Percentiles rank a stretch among this genome's conserved stretches.
These are phyloP conservation scores for Burhinus bistriatus DNA, from an alignment of 2,113 vertebrate genomes.

Conservation along the genomic window DNA sequence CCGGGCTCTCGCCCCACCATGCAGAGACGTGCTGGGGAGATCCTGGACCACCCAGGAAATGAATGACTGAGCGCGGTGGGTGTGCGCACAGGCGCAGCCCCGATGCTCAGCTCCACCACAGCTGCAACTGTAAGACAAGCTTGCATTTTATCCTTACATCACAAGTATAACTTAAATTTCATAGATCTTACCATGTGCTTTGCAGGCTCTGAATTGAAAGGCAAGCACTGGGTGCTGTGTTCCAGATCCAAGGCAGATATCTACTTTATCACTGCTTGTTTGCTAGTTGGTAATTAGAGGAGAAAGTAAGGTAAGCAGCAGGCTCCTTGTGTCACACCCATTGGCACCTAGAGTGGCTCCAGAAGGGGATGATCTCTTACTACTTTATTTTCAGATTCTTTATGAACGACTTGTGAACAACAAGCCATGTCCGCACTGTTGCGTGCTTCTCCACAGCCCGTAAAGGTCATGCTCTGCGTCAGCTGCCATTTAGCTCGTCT, in stretches of 20 bases:
- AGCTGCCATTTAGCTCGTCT: background rate
- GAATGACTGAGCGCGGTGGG: rapidly evolving
- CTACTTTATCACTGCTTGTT: background rate
- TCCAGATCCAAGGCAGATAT: background rate
- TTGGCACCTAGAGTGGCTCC: background rate
- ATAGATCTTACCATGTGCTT: background rate
- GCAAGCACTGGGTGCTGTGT: background rate
- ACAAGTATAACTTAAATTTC: background rate
- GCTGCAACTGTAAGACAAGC: background rate
- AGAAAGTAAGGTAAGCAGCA: background rate
- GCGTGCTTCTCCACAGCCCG: background rate
- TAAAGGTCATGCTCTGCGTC: background rate
- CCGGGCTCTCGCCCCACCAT: background rate
- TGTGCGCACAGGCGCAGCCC: background rate
- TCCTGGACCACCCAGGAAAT: background rate
- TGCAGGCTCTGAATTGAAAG: background rate
- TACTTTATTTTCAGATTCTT: background rate
- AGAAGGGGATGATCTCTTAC: background rate
- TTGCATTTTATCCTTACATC: background rate
- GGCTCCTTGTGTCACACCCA: background rate
- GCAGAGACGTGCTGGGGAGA: rapidly evolving
- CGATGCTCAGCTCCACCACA: rapidly evolving
- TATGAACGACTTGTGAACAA: background rate
- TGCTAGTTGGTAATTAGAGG: background rate
- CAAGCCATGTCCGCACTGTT: background rate